A percentile compares a stretch with the other conserved stretches of the same genome.
Evolutionary conservation across 2,113 vertebrate genomes (phyloP).

Genomic region (Gila orcuttii): DNA sequence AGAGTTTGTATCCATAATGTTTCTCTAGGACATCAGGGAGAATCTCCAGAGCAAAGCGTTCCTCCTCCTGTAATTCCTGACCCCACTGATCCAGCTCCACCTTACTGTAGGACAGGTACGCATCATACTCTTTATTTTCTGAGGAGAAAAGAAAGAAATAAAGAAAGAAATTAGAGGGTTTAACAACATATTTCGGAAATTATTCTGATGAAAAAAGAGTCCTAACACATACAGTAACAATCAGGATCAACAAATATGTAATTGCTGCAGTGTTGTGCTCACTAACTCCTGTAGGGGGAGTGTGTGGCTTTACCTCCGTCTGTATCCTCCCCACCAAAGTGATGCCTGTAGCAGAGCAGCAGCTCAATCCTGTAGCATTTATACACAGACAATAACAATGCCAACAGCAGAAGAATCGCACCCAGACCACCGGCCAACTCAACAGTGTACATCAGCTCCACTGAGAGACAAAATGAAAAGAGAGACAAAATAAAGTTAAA

Average conservation of each 20-base stretch:
- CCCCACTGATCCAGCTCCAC: conserved; percentile 99
- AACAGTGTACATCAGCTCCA: conserved; percentile 91
- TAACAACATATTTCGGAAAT: no score
- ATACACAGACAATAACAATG: conserved; percentile 94
- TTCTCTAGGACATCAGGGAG: conserved; percentile 98
- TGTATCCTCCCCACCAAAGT: conserved; percentile 94
- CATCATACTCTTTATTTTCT: conserved; percentile 99
- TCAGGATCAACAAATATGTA: neutral
- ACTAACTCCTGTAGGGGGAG: conserved; percentile 25
- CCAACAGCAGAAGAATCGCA: conserved; percentile 93
- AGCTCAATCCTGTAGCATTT: conserved; percentile 98
- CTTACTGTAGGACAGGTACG: conserved; percentile 98
- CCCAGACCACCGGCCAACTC: conserved; percentile 97
- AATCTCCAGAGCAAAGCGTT: conserved; percentile 96
- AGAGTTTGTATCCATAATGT: conserved; percentile 98
- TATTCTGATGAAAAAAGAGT: neutral
- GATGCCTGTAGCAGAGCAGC: conserved; percentile 96
- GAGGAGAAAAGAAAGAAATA: neutral
- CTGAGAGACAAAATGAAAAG: conserved; percentile 32
- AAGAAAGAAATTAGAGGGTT: neutral
- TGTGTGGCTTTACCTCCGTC: conserved; percentile 86
- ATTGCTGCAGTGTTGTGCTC: conserved; percentile 11
- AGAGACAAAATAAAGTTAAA: neutral
- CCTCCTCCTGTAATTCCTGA: conserved; percentile 96
- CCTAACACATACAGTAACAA: neutral